Evolutionary conservation across 2,113 vertebrate species (phyloP), one percentile per base, ranked within the genome.

Genomic region (Todiramphus chloris): DNA sequence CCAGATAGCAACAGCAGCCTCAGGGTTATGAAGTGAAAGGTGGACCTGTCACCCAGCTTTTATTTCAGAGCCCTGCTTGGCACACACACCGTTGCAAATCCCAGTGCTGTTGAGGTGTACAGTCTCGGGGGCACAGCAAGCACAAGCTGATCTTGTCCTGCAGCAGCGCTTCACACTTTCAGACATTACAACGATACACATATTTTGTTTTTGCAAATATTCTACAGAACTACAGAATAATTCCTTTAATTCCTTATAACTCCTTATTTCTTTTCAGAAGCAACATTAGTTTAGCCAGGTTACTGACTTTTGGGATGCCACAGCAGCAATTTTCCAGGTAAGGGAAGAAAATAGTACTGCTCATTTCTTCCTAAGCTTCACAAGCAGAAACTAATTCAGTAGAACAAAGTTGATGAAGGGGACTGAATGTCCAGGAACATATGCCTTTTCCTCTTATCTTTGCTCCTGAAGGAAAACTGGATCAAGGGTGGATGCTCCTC

Each of bases 241-340:
- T 53, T 37, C 15, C n/a, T 21, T 27, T 4, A 3, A 6, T n/a
- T 73, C 50, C 56, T 69, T 58, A 4, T 3, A 64, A 46, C 17
- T 68, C 25, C 13, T 7, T 55, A 2, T 60, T 92, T 77, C 30
- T 80, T 66, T 74, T 31, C 85, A 69, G 53, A 24, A 83, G 51
- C 14, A 79, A 6, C 9, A 30, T 20, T 10, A 69, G 8, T 21
- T 16, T 43, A 78, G 59, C 4, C 1, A 0, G 21, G n/a, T 15
- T 43, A 43, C 18, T 1, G 5, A 15, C 19, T 27, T 73, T 68
- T 16, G 72, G 67, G 60, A 58, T 37, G 18, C 9, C n/a, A 55
- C 46, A 77, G 35, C 28, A 59, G 21, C n/a, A 64, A 23, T 21
- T 60, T 59, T 35, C 27, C 64, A 58, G 33, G 20, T 16, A 31